Evolutionary conservation across 2,113 vertebrate species (phyloP), one percentile per base, ranked within the genome.

Genomic region (Oreochromis tanganicae): DNA sequence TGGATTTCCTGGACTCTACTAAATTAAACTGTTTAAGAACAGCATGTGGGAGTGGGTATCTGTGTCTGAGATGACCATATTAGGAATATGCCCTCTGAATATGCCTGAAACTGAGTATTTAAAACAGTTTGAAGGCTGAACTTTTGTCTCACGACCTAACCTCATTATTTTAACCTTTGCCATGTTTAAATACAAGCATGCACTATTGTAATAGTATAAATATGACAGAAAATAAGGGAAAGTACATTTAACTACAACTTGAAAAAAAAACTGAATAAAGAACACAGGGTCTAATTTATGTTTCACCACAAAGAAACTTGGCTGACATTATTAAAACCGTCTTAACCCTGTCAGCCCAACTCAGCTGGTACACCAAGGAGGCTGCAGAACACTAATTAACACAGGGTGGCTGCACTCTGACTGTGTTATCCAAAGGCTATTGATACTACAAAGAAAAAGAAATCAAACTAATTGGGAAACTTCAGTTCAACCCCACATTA

Each of bases 391-490:
- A 57, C 61, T 85, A 87, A 88, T 94, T 87, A 89, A 85, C 48
- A 19, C 61, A 46, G 41, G 59, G 21, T 32, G 66, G 19, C 86
- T 68, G 80, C 5, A 29, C 68, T 61, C 32, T 41, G 43, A 54
- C 61, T 7, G 75, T 19, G 54, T 50, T 71, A 80, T 87, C 90
- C 7, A 71, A 86, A 87, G 71, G 85, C 71, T 84, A 85, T 66
- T 80, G 82, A 89, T 55, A 80, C 80, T 27, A 82, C 88, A 82
- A 75, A 17, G 14, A 68, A 71, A 80, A 55, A 79, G 63, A 81
- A 90, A 89, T 84, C 61, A 80, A 81, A 86, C 56, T 92, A 91
- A 92, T 85, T 88, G 59, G 78, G 32, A 27, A 84, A 81, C 87
- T 83, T 90, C 85, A 81, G 75, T 84, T 88, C 82, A 59, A 82